phyloP scores from a whole-genome alignment of 2,113 vertebrate species.

The Myotis davidii region DNA sequence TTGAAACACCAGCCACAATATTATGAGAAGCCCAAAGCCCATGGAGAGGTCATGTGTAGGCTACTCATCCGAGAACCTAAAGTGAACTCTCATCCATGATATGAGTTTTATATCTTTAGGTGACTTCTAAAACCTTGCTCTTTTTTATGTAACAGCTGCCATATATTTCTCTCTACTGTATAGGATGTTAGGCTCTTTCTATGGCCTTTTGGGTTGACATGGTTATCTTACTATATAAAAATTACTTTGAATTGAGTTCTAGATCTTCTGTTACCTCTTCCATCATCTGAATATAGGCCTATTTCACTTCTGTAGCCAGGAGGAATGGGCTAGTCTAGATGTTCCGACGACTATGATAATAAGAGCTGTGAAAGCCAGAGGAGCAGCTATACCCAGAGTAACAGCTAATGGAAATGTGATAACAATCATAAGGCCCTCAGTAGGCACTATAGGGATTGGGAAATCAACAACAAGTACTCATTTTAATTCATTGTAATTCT shows the following conservation, averaged over 20 bases:
- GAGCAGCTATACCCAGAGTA: background rate
- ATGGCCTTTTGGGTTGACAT: background rate
- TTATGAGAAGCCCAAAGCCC: background rate
- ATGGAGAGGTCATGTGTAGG: background rate
- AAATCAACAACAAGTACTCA: background rate
- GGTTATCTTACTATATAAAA: background rate
- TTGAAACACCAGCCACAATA: background rate
- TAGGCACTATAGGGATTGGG: background rate
- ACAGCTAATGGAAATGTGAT: background rate
- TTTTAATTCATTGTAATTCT: background rate
- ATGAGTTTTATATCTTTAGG: background rate
- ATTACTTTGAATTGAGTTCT: background rate
- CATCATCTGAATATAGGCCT: background rate
- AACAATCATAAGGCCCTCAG: rapidly evolving
- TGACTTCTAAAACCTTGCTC: background rate
- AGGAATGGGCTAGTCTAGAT: background rate
- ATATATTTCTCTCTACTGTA: background rate
- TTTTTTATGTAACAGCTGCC: background rate
- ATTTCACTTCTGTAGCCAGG: background rate
- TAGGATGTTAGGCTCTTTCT: background rate
- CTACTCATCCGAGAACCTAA: background rate
- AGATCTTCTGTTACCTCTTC: background rate
- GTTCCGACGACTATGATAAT: background rate
- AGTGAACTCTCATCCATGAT: background rate
- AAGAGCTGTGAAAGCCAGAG: background rate